A percentile compares a stretch with the other conserved stretches of the same genome.
Conservation (phyloP, 30 jellyfish, hydroid and myxozoan genomes). For the Aurelia aurita region DNA sequence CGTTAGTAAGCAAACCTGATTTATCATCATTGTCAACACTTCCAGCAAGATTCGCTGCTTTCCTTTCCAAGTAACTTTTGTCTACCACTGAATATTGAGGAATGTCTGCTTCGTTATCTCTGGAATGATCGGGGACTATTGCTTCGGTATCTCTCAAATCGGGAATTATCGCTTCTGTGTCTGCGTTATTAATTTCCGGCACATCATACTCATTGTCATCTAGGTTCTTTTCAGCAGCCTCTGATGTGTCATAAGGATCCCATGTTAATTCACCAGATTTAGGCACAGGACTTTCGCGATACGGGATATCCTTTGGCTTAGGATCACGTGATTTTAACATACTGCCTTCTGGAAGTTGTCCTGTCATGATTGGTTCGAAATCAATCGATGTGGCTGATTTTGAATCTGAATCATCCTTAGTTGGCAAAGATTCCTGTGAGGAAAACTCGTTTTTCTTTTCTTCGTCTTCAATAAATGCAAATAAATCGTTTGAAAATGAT, state of each 20-base stretch:
- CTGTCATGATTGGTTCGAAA: not conserved
- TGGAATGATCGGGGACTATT: no score
- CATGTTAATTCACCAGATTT: constrained; percentile 29
- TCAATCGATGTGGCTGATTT: not conserved
- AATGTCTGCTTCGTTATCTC: no score
- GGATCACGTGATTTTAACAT: not conserved
- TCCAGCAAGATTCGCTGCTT: no score
- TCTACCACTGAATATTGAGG: no score
- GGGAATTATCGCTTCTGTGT: no score
- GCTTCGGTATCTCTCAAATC: no score
- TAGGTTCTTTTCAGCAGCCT: constrained; percentile 33
- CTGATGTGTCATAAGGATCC: constrained; percentile 60
- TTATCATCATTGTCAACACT: no score
- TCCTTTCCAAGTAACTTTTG: no score
- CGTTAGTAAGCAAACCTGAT: no score
- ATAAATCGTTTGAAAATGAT: constrained; percentile 49
- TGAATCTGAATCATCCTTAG: constrained; percentile 10
- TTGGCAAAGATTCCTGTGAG: constrained; percentile 8
- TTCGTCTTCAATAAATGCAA: constrained; percentile 60
- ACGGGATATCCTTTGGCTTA: not conserved
- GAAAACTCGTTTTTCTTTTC: constrained; percentile 4
- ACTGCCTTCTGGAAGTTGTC: not conserved
- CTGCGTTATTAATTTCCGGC: constrained; percentile 13
- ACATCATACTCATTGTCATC: constrained; percentile 36
- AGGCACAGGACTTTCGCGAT: not conserved